Base-by-base conservation (phyloP, 2,888 invertebrate species). In the Entomobrya multifasciata region DNA sequence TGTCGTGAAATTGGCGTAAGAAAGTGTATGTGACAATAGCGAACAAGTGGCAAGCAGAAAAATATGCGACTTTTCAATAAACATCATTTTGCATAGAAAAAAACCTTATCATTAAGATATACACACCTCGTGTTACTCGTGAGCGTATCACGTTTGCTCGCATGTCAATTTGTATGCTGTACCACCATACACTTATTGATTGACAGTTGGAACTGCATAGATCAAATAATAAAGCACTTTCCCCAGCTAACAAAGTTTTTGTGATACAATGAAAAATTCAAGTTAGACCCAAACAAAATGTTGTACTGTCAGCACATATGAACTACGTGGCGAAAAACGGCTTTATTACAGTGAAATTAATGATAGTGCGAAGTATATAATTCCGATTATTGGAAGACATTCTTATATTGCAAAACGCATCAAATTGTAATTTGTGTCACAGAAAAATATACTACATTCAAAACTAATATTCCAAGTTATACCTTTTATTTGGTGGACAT, bases 301-400 rank as follows among this genome's bases (percentile, higher is more conserved):
- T 36, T 4, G 5, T 36, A 36, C 36, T 36, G 36, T 36, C 36
- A n/a, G n/a, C n/a, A 36, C 36, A 36, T 6, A 36, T 36, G 36
- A 36, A 36, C 4, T 6, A 36, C 8, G 36, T 36, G 20, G 17
- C 20, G 3, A 20, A n/a, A 20, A 20, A n/a, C 13, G 30, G 62
- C n/a, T 62, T 30, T 62, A 4, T 15, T 30, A 1, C 27, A 8
- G 36, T 36, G n/a, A 5, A 30, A 15, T 62, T 30, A 27, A 30
- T 62, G 57, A 60, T 30, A 30, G 62, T 62, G 62, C 30, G n/a
- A 62, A 62, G 30, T 62, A 62, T 62, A 36, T 36, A 36, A 6
- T 6, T 36, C 36, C 36, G 8, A n/a, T n/a, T 36, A 36, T 62
- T 62, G 1, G 11, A 30, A 30, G 62, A 30, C 30, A n/a, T 62